Base-by-base conservation (phyloP, 2,797 vertebrate species). In the Myripristis jacobus region DNA sequence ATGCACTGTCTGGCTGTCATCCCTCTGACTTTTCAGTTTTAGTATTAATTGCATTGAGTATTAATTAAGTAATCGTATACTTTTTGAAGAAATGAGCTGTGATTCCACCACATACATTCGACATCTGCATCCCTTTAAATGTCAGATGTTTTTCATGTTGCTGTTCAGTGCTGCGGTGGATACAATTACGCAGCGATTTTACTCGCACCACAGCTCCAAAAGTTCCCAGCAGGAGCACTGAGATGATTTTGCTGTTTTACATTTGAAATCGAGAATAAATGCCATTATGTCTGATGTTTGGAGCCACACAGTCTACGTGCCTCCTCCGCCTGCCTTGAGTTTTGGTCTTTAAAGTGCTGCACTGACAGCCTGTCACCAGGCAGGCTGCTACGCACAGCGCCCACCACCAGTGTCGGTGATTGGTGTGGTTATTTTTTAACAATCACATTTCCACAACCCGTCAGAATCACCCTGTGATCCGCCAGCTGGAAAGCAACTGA, bases 401-500 rank as follows among this genome's bases (percentile, higher is more conserved):
- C 36, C 52, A 27, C 61, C 34, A 4, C 48, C 16, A 47, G n/a
- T 34, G 75, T 12, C 27, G 22, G 71, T 44, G 16, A 8, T 2
- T 13, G 38, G 19, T 1, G 61, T 29, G 77, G 68, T 8, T 66
- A 50, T 73, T 80, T 69, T 62, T 63, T 65, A 56, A 34, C 47
- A 21, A 72, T 51, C 54, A 19, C 31, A 8, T 25, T 25, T 70
- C 6, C 11, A 60, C 51, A 56, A 46, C 38, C 21, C 13, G 47
- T 56, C 52, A n/a, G 31, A 54, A 16, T 10, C 7, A 25, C 70
- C 27, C 64, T 2, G 53, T 27, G 69, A 66, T 43, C 69, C 76
- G 82, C 75, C 83, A 82, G 80, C 80, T 77, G 73, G 62, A 25
- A 24, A 29, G 16, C 9, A 53, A 29, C 6, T 29, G 27, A 53